These are phyloP conservation scores for Apis dorsata DNA, from an alignment of 1,140 invertebrate genomes.

Conservation along the genomic window DNA sequence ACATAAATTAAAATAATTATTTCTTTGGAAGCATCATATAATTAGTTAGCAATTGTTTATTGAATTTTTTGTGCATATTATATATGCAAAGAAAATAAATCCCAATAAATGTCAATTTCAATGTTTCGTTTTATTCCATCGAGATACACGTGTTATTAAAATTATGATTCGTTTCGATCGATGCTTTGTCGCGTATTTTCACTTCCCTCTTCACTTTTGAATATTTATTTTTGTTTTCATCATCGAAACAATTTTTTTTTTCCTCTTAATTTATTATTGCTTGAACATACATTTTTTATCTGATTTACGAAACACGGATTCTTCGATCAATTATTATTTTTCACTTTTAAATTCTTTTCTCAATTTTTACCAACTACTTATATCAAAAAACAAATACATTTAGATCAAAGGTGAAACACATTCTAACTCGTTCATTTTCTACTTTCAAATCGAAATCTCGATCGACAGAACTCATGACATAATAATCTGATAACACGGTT, in stretches of 20 bases:
- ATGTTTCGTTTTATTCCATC: background rate
- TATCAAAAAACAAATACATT: no score
- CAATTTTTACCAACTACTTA: no score
- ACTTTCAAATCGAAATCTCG: background rate
- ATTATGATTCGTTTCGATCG: background rate
- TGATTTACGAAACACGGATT: background rate
- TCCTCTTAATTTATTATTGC: background rate
- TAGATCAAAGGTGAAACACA: no score
- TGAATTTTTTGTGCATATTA: background rate
- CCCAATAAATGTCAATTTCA: background rate
- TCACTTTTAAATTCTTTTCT: no score
- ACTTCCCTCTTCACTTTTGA: background rate
- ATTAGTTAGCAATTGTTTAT: background rate
- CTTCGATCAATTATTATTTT: background rate
- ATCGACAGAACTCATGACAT: rapidly evolving
- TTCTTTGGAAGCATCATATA: background rate
- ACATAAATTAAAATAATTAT: background rate
- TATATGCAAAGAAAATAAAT: background rate
- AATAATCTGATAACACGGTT: background rate
- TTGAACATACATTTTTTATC: background rate
- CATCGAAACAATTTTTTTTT: background rate
- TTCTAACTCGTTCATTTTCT: background rate
- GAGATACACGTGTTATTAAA: background rate
- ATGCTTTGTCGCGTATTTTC: background rate
- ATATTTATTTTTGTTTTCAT: background rate